Percentiles rank a stretch among this genome's conserved stretches.
Evolutionary conservation across 1,140 invertebrate species (phyloP).

Genomic region (Nebria ingens): DNA sequence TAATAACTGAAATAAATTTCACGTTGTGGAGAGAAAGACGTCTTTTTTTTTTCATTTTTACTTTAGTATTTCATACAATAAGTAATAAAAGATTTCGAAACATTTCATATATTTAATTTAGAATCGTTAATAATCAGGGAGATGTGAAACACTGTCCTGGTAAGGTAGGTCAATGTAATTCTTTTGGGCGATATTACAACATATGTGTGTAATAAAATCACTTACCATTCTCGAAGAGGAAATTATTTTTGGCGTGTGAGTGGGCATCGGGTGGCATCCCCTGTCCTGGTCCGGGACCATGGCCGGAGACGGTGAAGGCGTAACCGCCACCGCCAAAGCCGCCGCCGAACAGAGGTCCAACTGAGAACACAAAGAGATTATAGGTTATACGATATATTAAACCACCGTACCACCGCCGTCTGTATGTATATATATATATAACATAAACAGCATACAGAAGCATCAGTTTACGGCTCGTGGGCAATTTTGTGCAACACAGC

Average conservation of each 20-base stretch:
- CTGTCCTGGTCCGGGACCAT: constrained; percentile 21
- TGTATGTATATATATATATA: too few relatives aligned
- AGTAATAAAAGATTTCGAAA: too few relatives aligned
- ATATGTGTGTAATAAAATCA: constrained; percentile 9
- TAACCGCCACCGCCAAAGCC: constrained; percentile 27
- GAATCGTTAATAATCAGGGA: too few relatives aligned
- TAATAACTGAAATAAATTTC: too few relatives aligned
- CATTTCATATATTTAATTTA: too few relatives aligned
- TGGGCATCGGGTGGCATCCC: constrained; percentile 29
- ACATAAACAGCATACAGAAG: too few relatives aligned
- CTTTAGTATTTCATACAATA: too few relatives aligned
- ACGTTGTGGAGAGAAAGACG: too few relatives aligned
- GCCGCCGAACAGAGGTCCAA: constrained; percentile 31
- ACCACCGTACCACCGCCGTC: neutral
- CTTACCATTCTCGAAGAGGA: constrained; percentile 34
- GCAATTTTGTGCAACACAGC: neutral
- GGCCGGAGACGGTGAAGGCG: constrained; percentile 24
- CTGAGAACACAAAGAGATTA: constrained; percentile 18
- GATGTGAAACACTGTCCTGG: too few relatives aligned
- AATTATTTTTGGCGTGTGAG: constrained; percentile 28
- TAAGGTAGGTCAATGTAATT: too few relatives aligned
- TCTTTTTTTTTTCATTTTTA: too few relatives aligned
- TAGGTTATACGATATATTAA: neutral
- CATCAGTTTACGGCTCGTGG: neutral
- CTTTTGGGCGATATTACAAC: too few relatives aligned